phyloP scores from a whole-genome alignment of 2,797 vertebrate genomes.

The Neopelma chrysocephalum region DNA sequence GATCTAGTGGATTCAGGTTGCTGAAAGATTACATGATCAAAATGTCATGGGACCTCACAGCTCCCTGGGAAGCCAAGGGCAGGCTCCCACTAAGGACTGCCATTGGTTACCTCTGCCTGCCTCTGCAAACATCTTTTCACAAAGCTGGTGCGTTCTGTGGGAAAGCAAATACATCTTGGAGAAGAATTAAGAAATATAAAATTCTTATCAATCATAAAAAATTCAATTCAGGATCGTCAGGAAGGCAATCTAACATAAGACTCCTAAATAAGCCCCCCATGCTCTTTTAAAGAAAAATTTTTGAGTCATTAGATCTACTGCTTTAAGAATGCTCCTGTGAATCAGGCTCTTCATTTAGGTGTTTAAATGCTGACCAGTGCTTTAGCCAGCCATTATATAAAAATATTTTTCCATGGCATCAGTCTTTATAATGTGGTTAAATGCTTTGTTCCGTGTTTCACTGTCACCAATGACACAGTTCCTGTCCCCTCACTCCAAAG shows the following conservation, averaged over 20 bases:
- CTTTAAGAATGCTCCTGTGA: background rate
- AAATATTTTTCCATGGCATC: background rate
- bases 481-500: background rate
- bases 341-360: background rate
- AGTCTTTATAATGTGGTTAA: background rate
- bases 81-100: background rate
- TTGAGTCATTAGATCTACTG: background rate
- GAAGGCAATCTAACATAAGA: background rate
- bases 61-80: rapidly evolving
- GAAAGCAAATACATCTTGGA: background rate
- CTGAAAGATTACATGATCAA: background rate
- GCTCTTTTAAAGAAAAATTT: background rate
- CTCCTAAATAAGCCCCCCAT: background rate
- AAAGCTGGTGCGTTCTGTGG: background rate
- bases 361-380: background rate
- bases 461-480: rapidly evolving
- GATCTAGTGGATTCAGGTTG: background rate
- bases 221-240: background rate
- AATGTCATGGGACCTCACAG: background rate
- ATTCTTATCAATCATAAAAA: background rate
- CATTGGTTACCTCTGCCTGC: rapidly evolving
- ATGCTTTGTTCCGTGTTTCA: background rate
- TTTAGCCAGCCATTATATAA: background rate
- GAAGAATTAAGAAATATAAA: background rate
- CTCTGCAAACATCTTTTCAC: background rate